Percentiles rank a stretch among this genome's conserved stretches.
These are phyloP conservation scores for Buathra laborator DNA, from an alignment of 2,888 invertebrate genomes.

Conservation along the genomic window DNA sequence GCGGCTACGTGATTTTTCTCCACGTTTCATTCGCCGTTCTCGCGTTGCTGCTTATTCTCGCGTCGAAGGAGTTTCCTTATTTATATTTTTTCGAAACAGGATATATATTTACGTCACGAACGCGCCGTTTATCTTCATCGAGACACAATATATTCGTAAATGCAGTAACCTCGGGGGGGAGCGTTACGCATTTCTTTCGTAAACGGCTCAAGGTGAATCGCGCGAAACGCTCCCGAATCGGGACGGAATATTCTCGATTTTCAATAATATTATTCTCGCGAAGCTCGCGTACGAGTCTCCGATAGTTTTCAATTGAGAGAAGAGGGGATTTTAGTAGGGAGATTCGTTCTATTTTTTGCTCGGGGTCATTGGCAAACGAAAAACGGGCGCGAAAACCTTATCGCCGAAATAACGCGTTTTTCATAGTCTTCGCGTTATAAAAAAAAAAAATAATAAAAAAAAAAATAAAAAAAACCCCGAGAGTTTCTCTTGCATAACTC, in stretches of 20 bases:
- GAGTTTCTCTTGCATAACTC: slow-evolving; percentile 32
- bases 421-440: not conserved
- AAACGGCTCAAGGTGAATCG: slow-evolving; percentile 45
- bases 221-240: not conserved
- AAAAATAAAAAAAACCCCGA: too few species aligned
- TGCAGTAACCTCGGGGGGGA: slow-evolving; percentile 27
- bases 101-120: not conserved
- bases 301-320: not conserved
- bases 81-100: not conserved
- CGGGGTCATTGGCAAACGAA: slow-evolving; percentile 47
- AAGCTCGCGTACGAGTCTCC: not conserved
- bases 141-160: not conserved
- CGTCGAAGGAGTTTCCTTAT: not conserved
- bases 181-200: not conserved
- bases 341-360: slow-evolving; percentile 43
- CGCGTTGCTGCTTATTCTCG: not conserved
- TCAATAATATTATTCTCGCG: slow-evolving; percentile 50
- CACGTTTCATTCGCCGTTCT: not conserved
- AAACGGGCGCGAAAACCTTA: slow-evolving; percentile 30
- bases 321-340: not conserved
- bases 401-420: not conserved
- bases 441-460: slow-evolving; percentile 1
- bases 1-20: not conserved
- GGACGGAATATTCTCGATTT: slow-evolving; percentile 20
- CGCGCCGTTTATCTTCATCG: not conserved